These are phyloP conservation scores for Chloropsis hardwickii DNA, from an alignment of 2,113 vertebrate species.

Conservation along the genomic window DNA sequence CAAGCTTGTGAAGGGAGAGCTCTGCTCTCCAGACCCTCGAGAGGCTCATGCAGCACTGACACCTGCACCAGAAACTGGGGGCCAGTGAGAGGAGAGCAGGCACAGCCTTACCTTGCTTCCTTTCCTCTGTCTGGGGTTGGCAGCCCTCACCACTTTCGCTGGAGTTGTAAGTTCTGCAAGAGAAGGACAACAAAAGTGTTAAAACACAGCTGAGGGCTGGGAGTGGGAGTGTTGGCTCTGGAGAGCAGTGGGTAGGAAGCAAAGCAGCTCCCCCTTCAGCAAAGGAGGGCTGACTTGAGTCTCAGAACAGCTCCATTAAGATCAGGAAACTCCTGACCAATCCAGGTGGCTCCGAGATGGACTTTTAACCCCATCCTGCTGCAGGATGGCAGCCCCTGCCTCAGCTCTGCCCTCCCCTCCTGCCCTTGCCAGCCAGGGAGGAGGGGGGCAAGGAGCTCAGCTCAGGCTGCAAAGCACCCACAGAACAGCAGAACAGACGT, in stretches of 20 bases:
- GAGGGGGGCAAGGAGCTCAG: background rate
- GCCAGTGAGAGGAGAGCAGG: accelerated
- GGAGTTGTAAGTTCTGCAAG: constrained; percentile 83
- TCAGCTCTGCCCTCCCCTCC: background rate
- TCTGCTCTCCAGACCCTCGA: background rate
- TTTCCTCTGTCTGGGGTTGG: constrained; percentile 83
- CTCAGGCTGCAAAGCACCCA: background rate
- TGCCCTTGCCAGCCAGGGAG: background rate
- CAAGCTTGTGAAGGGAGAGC: accelerated
- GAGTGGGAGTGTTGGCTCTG: background rate
- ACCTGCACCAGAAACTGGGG: background rate
- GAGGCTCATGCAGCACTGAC: background rate
- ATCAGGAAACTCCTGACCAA: background rate
- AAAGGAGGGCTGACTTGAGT: background rate
- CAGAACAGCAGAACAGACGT: background rate
- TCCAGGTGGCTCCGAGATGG: background rate
- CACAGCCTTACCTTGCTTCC: constrained; percentile 89
- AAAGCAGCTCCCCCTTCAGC: background rate
- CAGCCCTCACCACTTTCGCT: constrained; percentile 92
- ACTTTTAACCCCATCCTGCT: background rate
- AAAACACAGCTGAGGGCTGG: background rate
- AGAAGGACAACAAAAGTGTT: constrained; percentile 23
- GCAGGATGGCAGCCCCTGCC: background rate
- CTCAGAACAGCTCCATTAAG: background rate
- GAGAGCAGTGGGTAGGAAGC: background rate